Percentiles rank a stretch among this genome's conserved stretches.
phyloP scores from a whole-genome alignment of 2,113 vertebrate genomes.

The Phrynosoma platyrhinos region DNA sequence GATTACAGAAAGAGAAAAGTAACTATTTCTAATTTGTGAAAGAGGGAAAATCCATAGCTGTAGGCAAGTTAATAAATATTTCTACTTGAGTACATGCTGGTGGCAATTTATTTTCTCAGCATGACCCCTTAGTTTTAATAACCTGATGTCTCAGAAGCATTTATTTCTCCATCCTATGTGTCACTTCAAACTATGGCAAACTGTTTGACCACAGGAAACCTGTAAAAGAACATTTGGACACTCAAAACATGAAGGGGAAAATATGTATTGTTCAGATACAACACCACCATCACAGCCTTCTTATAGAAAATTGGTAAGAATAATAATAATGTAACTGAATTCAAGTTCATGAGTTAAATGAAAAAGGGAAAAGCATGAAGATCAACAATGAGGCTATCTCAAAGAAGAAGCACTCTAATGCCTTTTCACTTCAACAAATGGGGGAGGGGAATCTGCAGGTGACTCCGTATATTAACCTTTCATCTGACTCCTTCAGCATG shows the following conservation, averaged over 20 bases:
- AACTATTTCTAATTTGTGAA: slow-evolving; percentile 33
- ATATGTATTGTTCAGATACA: slow-evolving; percentile 18
- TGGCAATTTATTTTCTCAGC: slow-evolving; percentile 60
- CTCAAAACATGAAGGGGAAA: slow-evolving; percentile 10
- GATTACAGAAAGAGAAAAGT: background rate
- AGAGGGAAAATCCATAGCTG: slow-evolving; percentile 1
- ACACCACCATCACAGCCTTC: background rate
- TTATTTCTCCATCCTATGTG: slow-evolving; percentile 37
- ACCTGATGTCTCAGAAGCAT: slow-evolving; percentile 46
- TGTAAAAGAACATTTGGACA: slow-evolving; percentile 34
- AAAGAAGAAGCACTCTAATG: slow-evolving; percentile 11
- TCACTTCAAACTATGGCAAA: slow-evolving; percentile 51
- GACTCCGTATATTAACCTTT: background rate
- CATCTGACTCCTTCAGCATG: background rate
- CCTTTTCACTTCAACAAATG: background rate
- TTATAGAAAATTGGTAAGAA: slow-evolving; percentile 1
- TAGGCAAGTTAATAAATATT: slow-evolving; percentile 59
- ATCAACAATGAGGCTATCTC: background rate
- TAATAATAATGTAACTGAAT: slow-evolving; percentile 31
- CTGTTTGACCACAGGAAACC: slow-evolving; percentile 46
- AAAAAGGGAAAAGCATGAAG: background rate
- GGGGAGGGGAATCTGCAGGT: background rate
- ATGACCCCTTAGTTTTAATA: slow-evolving; percentile 50
- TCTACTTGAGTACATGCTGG: slow-evolving; percentile 51
- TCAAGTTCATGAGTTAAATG: background rate